These are phyloP conservation scores for Oryzias sinensis DNA, from an alignment of 2,797 vertebrate species.

Conservation along the genomic window DNA sequence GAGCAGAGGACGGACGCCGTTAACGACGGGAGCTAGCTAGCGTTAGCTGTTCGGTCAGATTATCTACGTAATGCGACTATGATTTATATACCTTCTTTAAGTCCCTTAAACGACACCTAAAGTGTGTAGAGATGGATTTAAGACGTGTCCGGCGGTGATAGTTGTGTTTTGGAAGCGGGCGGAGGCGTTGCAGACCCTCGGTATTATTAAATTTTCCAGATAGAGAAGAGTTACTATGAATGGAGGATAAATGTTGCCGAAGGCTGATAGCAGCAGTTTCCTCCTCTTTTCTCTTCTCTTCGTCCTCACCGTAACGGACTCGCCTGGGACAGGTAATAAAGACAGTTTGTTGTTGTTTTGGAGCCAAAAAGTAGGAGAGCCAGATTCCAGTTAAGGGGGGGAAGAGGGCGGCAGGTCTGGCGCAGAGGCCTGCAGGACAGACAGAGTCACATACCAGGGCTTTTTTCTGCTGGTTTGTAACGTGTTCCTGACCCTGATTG, in stretches of 20 bases:
- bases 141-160: constrained; percentile 8
- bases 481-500: constrained; percentile 10
- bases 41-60: constrained; percentile 37
- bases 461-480: constrained; percentile 30
- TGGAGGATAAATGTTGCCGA: constrained; percentile 99
- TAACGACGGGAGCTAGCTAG: constrained; percentile 20
- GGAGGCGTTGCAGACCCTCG: constrained; percentile 46
- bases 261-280: constrained; percentile 90
- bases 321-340: constrained; percentile 88
- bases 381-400: constrained; percentile 23
- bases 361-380: constrained; percentile 2
- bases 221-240: constrained; percentile 89
- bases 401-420: constrained; percentile 22
- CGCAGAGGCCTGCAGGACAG: constrained; percentile 46
- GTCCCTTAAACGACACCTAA: background rate
- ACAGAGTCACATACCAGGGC: constrained; percentile 37
- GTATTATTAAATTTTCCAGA: constrained; percentile 66
- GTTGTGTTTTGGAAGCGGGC: constrained; percentile 34
- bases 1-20: constrained; percentile 27
- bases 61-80: constrained; percentile 25
- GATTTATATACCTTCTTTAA: constrained; percentile 1
- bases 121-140: constrained; percentile 25
- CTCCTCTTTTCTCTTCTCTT: constrained; percentile 91
- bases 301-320: constrained; percentile 89
- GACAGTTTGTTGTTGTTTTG: constrained; percentile 12